phyloP scores from a whole-genome alignment of 2,113 vertebrate species.

The Rhea americana region DNA sequence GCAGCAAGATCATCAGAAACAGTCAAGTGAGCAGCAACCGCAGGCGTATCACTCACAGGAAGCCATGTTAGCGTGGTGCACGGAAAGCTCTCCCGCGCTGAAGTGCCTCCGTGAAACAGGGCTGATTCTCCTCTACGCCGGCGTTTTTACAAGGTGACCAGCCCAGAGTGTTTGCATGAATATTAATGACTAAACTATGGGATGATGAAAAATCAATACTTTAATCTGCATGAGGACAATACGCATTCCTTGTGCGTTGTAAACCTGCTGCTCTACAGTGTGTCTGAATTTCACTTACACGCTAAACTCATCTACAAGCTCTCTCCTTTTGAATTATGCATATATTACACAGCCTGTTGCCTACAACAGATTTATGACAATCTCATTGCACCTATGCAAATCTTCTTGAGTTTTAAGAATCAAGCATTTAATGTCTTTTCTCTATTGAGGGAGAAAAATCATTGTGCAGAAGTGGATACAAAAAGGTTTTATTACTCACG shows the following conservation, averaged over 20 bases:
- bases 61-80: conserved; percentile 43
- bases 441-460: conserved; percentile 37
- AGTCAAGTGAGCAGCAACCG: conserved; percentile 54
- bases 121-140: background rate
- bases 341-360: conserved; percentile 60
- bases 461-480: conserved; percentile 1
- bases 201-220: conserved; percentile 42
- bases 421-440: conserved; percentile 50
- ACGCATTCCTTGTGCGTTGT: conserved; percentile 13
- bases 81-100: background rate
- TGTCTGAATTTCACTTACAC: conserved; percentile 14
- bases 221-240: conserved; percentile 46
- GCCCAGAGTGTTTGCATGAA: background rate
- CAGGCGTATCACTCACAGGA: conserved; percentile 24
- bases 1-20: conserved; percentile 62
- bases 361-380: conserved; percentile 62
- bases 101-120: background rate
- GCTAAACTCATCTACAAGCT: conserved; percentile 25
- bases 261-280: conserved; percentile 9
- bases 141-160: conserved; percentile 23
- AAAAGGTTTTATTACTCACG: conserved; percentile 39
- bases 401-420: conserved; percentile 52
- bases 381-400: conserved; percentile 63
- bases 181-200: conserved; percentile 9
- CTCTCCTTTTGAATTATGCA: conserved; percentile 62